A percentile compares a stretch with the other conserved stretches of the same genome.
phyloP scores from a whole-genome alignment of 2,797 vertebrate genomes.

The Myripristis murdjan region DNA sequence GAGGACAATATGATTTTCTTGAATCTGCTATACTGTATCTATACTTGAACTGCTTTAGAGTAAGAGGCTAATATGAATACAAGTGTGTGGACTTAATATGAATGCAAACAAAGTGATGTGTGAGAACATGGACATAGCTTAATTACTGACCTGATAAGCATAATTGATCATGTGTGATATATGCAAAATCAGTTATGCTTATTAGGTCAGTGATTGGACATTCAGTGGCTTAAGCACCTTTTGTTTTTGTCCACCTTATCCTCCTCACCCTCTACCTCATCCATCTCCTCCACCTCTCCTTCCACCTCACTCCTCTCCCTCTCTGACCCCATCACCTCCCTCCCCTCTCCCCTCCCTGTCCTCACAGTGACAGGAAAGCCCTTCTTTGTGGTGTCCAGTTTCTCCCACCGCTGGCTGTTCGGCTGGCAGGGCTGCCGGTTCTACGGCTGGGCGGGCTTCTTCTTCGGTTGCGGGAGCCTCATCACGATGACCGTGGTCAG shows the following conservation, averaged over 20 bases:
- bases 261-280: not conserved
- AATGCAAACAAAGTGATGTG: no score
- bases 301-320: not conserved
- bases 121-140: no score
- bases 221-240: no score
- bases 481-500: slow-evolving; percentile 96
- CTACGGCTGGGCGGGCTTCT: slow-evolving; percentile 96
- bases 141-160: no score
- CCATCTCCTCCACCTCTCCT: not conserved
- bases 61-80: no score
- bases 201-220: no score
- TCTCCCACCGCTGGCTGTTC: slow-evolving; percentile 95
- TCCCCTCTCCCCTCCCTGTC: not conserved
- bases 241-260: not conserved
- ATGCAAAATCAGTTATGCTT: no score
- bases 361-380: slow-evolving; percentile 92
- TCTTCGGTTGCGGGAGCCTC: slow-evolving; percentile 96
- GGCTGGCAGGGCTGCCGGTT: slow-evolving; percentile 94
- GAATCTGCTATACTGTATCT: no score
- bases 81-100: no score
- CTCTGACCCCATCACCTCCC: not conserved
- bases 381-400: slow-evolving; percentile 92
- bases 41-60: no score
- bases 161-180: no score
- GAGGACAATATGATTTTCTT: no score